Base-by-base conservation (phyloP, 1,140 invertebrate species). In the Cyphomyrmex costatus region DNA sequence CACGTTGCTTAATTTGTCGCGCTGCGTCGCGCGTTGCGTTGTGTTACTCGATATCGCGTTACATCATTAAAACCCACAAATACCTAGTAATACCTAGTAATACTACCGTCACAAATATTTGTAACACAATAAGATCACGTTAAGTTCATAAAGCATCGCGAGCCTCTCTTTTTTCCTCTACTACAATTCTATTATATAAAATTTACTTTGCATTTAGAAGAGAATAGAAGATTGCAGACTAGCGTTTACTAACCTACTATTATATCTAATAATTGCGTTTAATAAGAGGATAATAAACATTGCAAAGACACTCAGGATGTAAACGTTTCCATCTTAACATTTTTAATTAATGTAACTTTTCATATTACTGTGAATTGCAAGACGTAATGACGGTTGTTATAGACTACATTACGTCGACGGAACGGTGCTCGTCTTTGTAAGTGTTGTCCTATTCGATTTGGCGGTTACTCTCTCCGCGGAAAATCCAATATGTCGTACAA, bases 1-100 rank as follows among this genome's bases (percentile, higher is more conserved):
- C 79, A 36, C 30, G 24, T 19, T 68, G 79, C 66, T 82, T 82
- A 82, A 82, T 82, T 82, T 82, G 79, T 82, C 66, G 66, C 36
- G 33, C 33, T 24, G 30, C 36, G 24, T 46, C 42, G 7, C 33
- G 30, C 36, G 24, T 46, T 27, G 7, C 33, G n/a, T 60, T 19
- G 33, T 58, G 24, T 49, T 24, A 12, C 30, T 77, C 56, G 49
- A 14, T 56, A 42, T 68, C 49, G 24, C 21, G 46, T 79, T 30
- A 70, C 30, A 21, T 46, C 66, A 14, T 82, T 73, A 74, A 30
- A 46, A n/a, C 53, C 79, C 42, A 33, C 36, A 74, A 74, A 60
- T 83, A 21, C 24, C 51, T 21, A 16, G n/a, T n/a, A n/a, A n/a
- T n/a, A n/a, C n/a, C n/a, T n/a, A n/a, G 42, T 78, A 78, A 78